A percentile compares a stretch with the other conserved stretches of the same genome.
Conservation (phyloP, 2,888 invertebrate species). For the Scaptodrosophila latifasciaeformis region DNA sequence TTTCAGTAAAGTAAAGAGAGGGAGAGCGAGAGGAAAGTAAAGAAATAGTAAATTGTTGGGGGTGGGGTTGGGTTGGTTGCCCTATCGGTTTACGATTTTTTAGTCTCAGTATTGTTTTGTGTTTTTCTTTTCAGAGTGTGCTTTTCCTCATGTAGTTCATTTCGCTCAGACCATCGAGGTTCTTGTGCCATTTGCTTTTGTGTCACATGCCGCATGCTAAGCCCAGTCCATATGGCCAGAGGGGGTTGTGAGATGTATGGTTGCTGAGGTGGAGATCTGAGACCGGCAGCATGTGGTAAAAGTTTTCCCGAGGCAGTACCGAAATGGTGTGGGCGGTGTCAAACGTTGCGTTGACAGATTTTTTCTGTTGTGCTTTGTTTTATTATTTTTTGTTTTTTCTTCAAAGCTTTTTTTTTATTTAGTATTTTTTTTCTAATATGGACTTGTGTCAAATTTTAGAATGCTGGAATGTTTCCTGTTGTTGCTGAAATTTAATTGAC, state of each 20-base stretch:
- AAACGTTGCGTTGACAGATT: constrained; percentile 16
- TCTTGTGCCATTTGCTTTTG: constrained; percentile 32
- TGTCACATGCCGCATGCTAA: constrained; percentile 51
- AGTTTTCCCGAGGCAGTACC: no score
- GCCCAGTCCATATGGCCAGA: constrained; percentile 38
- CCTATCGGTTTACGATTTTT: constrained; percentile 40
- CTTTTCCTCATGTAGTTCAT: constrained; percentile 63
- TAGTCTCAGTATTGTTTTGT: constrained; percentile 7
- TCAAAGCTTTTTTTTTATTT: background rate
- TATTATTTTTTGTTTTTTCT: background rate
- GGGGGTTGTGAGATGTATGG: background rate
- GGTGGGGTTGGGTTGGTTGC: no score
- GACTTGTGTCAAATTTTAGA: no score
- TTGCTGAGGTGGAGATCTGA: no score
- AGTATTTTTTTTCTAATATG: no score
- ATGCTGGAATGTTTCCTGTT: no score
- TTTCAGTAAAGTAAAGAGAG: no score
- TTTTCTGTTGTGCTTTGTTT: constrained; percentile 18
- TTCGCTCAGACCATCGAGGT: constrained; percentile 53
- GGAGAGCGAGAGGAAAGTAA: no score
- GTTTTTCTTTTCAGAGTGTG: constrained; percentile 19
- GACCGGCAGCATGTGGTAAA: no score
- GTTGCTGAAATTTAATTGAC: no score
- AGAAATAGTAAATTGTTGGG: no score
- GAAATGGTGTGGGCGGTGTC: background rate